Evolutionary conservation across 2,113 vertebrate species (phyloP).

Genomic region (Ifrita kowaldi): DNA sequence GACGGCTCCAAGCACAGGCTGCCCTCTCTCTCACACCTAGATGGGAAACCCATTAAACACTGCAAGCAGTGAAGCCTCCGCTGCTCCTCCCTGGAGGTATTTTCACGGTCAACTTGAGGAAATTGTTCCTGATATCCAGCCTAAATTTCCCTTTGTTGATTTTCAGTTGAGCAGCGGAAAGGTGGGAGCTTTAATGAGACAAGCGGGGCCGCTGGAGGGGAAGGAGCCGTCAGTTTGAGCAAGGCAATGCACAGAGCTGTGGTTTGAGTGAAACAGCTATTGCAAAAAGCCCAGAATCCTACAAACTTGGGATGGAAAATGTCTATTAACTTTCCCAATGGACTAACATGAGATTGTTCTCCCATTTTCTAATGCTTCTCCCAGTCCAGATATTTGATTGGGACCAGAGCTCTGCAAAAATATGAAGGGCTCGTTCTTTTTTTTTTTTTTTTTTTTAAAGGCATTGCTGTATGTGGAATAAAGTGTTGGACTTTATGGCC

Average conservation of each 20-base stretch:
- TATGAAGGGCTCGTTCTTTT: not conserved
- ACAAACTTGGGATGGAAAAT: conserved; percentile 44
- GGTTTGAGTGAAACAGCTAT: conserved; percentile 12
- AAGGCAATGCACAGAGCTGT: conserved; percentile 36
- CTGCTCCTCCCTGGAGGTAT: conserved; percentile 8
- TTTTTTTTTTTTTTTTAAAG: not conserved
- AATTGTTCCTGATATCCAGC: conserved; percentile 50
- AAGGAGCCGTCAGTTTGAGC: conserved; percentile 56
- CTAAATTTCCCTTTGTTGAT: conserved; percentile 54
- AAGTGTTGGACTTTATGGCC: not conserved
- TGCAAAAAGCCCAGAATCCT: not conserved
- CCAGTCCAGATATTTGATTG: conserved; percentile 48
- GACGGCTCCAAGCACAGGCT: rapidly evolving
- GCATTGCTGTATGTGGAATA: not conserved
- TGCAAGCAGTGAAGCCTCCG: not conserved
- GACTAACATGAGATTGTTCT: conserved; percentile 9
- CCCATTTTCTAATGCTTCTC: conserved; percentile 44
- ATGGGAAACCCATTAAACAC: conserved; percentile 49
- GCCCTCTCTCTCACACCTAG: not conserved
- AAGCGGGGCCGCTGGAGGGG: conserved; percentile 26
- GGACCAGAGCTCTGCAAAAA: conserved; percentile 42
- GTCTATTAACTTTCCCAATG: conserved; percentile 29
- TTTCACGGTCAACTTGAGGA: conserved; percentile 48
- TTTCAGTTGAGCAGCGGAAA: conserved; percentile 56
- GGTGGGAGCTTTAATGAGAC: conserved; percentile 62